phyloP scores from a whole-genome alignment of 2,797 vertebrate genomes.

The Lepilemur ruficaudatus region DNA sequence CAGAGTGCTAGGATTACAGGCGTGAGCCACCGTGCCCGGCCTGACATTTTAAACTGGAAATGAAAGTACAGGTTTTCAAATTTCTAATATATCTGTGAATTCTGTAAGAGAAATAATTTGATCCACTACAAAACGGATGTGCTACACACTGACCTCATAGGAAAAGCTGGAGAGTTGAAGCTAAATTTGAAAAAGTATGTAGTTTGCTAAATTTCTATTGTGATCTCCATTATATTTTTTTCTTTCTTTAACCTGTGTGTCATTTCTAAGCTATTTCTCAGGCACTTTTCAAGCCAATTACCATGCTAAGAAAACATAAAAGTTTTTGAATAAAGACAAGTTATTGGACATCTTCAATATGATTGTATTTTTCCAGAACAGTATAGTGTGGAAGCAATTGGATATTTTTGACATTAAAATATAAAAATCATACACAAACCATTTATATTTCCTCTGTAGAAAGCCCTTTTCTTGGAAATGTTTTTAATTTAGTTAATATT shows the following conservation, averaged over 20 bases:
- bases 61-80: constrained; percentile 8
- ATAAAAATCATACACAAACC: background rate
- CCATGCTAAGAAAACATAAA: background rate
- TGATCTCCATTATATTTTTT: background rate
- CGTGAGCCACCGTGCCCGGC: too few relatives aligned
- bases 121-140: background rate
- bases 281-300: background rate
- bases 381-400: background rate
- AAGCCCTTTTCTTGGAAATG: background rate
- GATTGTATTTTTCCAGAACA: background rate
- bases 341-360: background rate
- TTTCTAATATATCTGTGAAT: background rate
- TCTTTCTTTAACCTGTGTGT: background rate
- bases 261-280: background rate
- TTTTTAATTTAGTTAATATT: background rate
- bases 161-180: background rate
- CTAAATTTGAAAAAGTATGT: background rate
- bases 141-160: background rate
- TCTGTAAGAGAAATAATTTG: background rate
- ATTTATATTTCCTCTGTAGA: background rate
- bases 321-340: background rate
- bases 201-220: background rate
- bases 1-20: too few relatives aligned
- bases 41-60: constrained; percentile 56
- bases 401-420: background rate